Conservation (phyloP, 2,797 vertebrate species). For the Monodelphis domestica region DNA sequence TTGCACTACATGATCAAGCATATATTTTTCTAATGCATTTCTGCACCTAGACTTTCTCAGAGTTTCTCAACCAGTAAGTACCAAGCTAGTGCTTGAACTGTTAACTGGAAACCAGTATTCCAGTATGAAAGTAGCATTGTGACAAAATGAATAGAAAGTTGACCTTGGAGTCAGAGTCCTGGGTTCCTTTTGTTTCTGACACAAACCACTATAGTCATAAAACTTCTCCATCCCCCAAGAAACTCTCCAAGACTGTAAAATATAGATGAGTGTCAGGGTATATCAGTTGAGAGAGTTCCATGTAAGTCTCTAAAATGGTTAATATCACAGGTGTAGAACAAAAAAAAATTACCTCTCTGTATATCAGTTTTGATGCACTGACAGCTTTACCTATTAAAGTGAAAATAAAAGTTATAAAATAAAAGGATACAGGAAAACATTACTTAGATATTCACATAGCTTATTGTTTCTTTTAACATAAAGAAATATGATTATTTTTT, state of each 20-base stretch:
- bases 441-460: conserved; percentile 48
- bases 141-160: not conserved
- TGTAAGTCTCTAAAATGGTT: not conserved
- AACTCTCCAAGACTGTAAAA: not conserved
- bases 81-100: not conserved
- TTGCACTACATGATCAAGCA: too few relatives aligned
- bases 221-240: not conserved
- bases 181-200: not conserved
- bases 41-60: not conserved
- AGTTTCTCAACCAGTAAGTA: not conserved
- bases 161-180: not conserved
- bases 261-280: not conserved
- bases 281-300: not conserved
- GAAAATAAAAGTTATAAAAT: conserved; percentile 66
- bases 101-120: not conserved
- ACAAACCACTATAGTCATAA: not conserved
- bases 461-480: conserved; percentile 52
- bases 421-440: conserved; percentile 47
- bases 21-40: too few relatives aligned
- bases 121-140: not conserved
- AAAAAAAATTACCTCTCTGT: conserved; percentile 62
- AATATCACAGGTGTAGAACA: not conserved
- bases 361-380: conserved; percentile 69
- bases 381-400: conserved; percentile 63
- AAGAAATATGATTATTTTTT: conserved; percentile 24